phyloP scores from a whole-genome alignment of 2,797 vertebrate genomes.

The Tokudaia tokunoshimensis region DNA sequence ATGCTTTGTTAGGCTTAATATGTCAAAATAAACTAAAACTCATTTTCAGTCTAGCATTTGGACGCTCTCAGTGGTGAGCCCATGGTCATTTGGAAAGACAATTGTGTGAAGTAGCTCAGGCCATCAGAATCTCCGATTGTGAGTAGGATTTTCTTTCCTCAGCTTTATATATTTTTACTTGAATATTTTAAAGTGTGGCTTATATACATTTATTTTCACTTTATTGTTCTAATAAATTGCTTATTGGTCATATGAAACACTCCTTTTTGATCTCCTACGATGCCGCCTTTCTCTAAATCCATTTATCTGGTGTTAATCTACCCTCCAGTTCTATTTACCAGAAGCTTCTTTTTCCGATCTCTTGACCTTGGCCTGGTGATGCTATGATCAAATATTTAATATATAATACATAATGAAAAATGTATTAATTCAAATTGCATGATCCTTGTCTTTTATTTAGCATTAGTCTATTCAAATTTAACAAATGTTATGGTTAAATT shows the following conservation, averaged over 20 bases:
- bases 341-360: background rate
- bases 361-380: background rate
- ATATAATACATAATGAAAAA: background rate
- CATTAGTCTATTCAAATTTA: slow-evolving; percentile 16
- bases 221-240: background rate
- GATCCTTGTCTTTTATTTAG: background rate
- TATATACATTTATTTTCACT: background rate
- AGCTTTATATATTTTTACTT: background rate
- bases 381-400: background rate
- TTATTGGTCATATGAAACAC: background rate
- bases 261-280: background rate
- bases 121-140: background rate
- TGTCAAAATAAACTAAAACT: background rate
- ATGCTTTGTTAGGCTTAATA: background rate
- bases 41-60: background rate
- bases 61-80: background rate
- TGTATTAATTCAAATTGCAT: background rate
- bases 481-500: background rate
- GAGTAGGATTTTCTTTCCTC: background rate
- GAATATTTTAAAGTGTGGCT: background rate
- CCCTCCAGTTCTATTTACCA: background rate
- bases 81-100: background rate
- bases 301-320: background rate
- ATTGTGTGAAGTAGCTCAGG: background rate
- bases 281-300: background rate